These are phyloP conservation scores for Phenganax subtilis DNA, from an alignment of 92 coral and sea anemone genomes.

Conservation along the genomic window DNA sequence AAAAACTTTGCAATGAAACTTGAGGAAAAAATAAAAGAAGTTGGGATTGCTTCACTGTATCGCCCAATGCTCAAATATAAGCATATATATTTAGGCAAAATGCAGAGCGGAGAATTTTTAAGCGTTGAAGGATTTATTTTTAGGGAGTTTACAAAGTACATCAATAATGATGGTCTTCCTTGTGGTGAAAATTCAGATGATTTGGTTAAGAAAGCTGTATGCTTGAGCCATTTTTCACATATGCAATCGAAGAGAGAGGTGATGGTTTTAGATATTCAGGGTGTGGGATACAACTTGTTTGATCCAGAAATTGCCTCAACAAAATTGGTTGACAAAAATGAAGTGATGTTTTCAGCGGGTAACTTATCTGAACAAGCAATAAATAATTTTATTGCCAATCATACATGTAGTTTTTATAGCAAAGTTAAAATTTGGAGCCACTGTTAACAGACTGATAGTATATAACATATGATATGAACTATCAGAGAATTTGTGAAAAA, in stretches of 20 bases:
- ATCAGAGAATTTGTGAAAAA: too few relatives aligned
- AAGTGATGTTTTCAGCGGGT: conserved; percentile 32
- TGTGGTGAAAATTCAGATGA: conserved; percentile 8
- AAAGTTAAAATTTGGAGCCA: not conserved
- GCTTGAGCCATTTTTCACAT: conserved; percentile 28
- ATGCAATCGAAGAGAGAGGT: not conserved
- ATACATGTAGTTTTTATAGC: conserved; percentile 14
- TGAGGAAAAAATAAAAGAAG: not conserved
- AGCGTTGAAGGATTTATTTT: conserved; percentile 23
- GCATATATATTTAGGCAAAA: conserved; percentile 13
- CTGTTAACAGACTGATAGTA: too few relatives aligned
- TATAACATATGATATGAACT: too few relatives aligned
- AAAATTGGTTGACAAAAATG: conserved; percentile 14
- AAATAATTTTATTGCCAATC: not conserved
- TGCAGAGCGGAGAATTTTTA: conserved; percentile 6
- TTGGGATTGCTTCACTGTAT: not conserved
- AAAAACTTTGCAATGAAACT: too few relatives aligned
- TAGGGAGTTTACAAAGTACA: conserved; percentile 15
- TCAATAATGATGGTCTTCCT: conserved; percentile 19
- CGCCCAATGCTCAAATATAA: conserved; percentile 17
- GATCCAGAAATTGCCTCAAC: conserved; percentile 20
- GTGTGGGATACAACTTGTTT: conserved; percentile 27
- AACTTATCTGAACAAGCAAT: conserved; percentile 29
- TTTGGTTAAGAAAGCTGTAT: conserved; percentile 21
- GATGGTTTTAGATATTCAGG: conserved; percentile 30